phyloP scores from a whole-genome alignment of 2,113 vertebrate species.

The Suricata suricatta region DNA sequence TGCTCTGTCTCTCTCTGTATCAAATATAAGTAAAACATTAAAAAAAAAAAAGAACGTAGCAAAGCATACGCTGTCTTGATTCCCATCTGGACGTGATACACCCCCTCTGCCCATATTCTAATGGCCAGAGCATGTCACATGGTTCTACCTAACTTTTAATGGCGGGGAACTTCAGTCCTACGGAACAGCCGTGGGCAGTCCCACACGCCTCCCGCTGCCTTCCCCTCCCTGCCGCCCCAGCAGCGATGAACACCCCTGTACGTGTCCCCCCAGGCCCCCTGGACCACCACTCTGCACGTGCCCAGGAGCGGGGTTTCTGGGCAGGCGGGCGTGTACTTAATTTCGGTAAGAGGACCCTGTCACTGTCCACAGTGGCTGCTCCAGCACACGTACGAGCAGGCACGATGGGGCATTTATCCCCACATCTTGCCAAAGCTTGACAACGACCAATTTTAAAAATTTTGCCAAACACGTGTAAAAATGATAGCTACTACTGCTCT shows the following conservation, averaged over 20 bases:
- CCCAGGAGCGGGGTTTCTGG: neutral
- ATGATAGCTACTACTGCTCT: neutral
- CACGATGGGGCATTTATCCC: accelerated
- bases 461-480: neutral
- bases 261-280: accelerated
- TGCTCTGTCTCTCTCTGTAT: too few relatives aligned
- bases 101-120: neutral
- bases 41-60: neutral
- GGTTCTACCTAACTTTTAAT: neutral
- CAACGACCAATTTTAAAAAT: neutral
- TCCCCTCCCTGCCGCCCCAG: neutral
- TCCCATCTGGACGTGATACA: neutral
- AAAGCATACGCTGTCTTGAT: neutral
- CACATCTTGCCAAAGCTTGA: too few relatives aligned
- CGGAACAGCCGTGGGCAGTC: neutral
- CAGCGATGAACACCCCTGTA: accelerated
- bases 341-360: neutral
- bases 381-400: neutral
- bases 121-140: neutral
- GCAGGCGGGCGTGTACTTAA: neutral
- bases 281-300: neutral
- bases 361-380: accelerated
- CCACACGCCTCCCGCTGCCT: neutral
- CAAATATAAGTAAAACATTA: too few relatives aligned
- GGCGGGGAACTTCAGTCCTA: neutral